Conservation (phyloP, 2,113 vertebrate genomes). For the Furnarius figulus region DNA sequence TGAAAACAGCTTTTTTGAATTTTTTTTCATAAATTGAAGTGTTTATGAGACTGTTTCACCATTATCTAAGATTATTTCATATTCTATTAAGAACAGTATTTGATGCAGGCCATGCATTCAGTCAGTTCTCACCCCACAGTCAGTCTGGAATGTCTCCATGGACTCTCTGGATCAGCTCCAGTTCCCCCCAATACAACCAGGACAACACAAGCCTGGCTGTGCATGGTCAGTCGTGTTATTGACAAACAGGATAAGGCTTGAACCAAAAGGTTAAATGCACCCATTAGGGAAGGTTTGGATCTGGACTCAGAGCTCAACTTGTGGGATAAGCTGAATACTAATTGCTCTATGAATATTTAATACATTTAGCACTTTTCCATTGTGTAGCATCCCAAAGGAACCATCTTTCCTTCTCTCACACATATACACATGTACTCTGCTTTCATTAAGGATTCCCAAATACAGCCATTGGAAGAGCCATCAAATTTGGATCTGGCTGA, state of each 20-base stretch:
- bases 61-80: background rate
- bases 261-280: background rate
- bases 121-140: background rate
- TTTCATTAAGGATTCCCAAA: conserved; percentile 20
- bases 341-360: conserved; percentile 49
- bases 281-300: background rate
- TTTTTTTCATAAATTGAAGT: background rate
- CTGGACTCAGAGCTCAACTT: background rate
- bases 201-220: background rate
- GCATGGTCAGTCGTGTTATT: background rate
- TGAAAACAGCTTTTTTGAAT: background rate
- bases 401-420: background rate
- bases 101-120: background rate
- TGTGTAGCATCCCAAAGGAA: conserved; percentile 14
- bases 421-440: background rate
- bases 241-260: background rate
- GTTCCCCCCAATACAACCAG: background rate
- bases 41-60: background rate
- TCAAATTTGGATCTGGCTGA: background rate
- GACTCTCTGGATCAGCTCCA: background rate
- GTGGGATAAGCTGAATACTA: conserved; percentile 2
- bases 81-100: background rate
- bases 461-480: background rate
- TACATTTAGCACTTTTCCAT: background rate
- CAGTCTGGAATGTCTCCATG: background rate